Conservation (phyloP, 1,140 invertebrate species). For the Vollenhovia emeryi region DNA sequence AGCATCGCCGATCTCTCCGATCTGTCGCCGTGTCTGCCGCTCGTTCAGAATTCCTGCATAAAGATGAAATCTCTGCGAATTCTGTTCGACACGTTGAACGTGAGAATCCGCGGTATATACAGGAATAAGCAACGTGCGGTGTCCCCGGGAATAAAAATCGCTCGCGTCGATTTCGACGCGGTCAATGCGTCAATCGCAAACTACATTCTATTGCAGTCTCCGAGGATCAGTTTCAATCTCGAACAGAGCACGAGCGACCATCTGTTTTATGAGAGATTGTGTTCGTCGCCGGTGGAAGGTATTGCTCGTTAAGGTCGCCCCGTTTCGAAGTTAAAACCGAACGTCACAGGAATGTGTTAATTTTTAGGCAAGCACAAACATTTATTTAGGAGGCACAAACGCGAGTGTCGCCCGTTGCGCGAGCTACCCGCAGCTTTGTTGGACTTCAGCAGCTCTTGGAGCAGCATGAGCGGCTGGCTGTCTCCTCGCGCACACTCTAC, state of each 20-base stretch:
- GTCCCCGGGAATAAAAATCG: neutral
- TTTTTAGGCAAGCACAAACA: slow-evolving; percentile 71
- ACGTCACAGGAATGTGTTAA: slow-evolving; percentile 6
- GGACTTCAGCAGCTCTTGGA: neutral
- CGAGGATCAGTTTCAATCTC: slow-evolving; percentile 44
- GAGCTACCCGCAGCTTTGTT: neutral
- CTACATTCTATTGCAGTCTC: slow-evolving; percentile 49
- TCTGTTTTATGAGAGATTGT: slow-evolving; percentile 6
- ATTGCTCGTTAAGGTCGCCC: slow-evolving; percentile 37
- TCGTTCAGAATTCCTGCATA: slow-evolving; percentile 20
- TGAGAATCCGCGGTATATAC: neutral
- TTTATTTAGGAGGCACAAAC: slow-evolving; percentile 73
- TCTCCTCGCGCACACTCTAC: slow-evolving; percentile 21
- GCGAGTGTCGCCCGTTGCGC: neutral
- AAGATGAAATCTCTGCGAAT: slow-evolving; percentile 9
- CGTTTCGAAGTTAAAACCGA: neutral
- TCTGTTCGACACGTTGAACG: neutral
- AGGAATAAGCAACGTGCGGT: neutral
- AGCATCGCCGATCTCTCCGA: slow-evolving; percentile 15
- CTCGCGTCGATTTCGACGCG: neutral
- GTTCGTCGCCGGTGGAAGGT: slow-evolving; percentile 36
- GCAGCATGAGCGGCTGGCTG: neutral
- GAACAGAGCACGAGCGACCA: neutral
- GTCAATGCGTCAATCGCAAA: slow-evolving; percentile 40
- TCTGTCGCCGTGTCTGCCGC: slow-evolving; percentile 42